Base-by-base conservation (phyloP, 2,113 vertebrate species). In the Thalassoma bifasciatum region DNA sequence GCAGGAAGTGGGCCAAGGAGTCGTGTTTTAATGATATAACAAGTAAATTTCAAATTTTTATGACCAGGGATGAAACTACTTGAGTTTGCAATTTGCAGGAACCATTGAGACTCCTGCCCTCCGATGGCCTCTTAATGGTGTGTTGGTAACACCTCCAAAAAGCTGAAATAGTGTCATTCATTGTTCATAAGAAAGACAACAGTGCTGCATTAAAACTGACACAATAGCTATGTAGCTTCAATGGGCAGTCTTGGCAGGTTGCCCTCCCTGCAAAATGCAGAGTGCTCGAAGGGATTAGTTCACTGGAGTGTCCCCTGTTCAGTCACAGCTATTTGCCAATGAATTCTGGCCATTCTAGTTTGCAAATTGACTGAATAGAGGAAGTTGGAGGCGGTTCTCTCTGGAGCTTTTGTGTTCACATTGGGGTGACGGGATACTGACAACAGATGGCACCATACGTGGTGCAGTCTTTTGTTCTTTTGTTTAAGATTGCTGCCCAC, bases 231-330 rank as follows among this genome's bases (percentile, higher is more conserved):
- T 70, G 75, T 46, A 54, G 81, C 79, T 66, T 86, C 79, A 79
- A 71, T 78, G 69, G 84, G 49, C 71, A n/a, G 47, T 70, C 21
- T 87, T 86, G 87, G 88, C 84, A 84, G 70, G 78, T 58, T 78
- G 78, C 83, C 83, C 72, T 82, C 57, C 79, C 75, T 84, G 72
- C 71, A 75, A 79, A 90, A 84, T 73, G 87, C 86, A 73, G 79
- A 85, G 84, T 80, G 86, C 85, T 86, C 68, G 67, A 73, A 69
- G 85, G 84, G 87, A 90, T 91, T 89, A 90, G 88, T 86, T 86
- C 84, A 84, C 72, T 89, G 77, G 75, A 85, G 80, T 89, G 87
- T 87, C 81, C 77, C 86, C 84, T 81, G 88, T 79, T 86, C 87
- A 86, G 79, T 86, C 87, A 73, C 80, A 84, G 85, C 83, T 84